A percentile compares a stretch with the other conserved stretches of the same genome.
Conservation (phyloP, 2,888 invertebrate genomes). For the Neuroscelio doddi region DNA sequence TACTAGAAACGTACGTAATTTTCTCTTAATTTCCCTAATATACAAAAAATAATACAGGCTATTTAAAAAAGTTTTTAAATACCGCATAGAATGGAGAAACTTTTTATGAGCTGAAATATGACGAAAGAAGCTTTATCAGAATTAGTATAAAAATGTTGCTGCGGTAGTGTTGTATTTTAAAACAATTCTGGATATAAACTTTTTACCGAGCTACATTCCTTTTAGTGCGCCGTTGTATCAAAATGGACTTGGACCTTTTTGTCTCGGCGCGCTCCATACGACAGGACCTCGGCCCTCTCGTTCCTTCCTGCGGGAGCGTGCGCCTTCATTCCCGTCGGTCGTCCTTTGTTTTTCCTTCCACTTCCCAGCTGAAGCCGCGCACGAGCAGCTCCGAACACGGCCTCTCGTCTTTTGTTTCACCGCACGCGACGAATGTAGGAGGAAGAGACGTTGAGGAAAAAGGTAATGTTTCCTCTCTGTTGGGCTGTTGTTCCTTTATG, state of each 20-base stretch:
- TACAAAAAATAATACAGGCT: too few relatives aligned
- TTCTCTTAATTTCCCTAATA: too few relatives aligned
- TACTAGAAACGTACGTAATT: too few relatives aligned
- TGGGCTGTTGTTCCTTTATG: slow-evolving; percentile 44
- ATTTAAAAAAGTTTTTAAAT: too few relatives aligned
- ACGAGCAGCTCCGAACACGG: slow-evolving; percentile 42
- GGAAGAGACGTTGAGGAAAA: slow-evolving; percentile 30
- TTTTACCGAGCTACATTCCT: slow-evolving; percentile 21
- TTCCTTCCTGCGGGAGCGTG: slow-evolving; percentile 28
- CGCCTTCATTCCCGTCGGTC: slow-evolving; percentile 47
- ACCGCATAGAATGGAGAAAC: slow-evolving; percentile 18
- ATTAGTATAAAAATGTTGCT: slow-evolving; percentile 23
- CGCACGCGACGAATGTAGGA: slow-evolving; percentile 39
- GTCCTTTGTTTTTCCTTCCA: slow-evolving; percentile 57
- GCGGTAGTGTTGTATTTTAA: slow-evolving; percentile 12
- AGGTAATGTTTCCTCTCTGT: slow-evolving; percentile 49
- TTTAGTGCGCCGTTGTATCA: slow-evolving; percentile 18
- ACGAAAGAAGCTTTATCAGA: slow-evolving; percentile 32
- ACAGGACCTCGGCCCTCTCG: slow-evolving; percentile 5
- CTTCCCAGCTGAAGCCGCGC: slow-evolving; percentile 50
- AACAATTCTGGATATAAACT: slow-evolving; percentile 29
- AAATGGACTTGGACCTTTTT: slow-evolving; percentile 37
- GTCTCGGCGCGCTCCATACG: slow-evolving; percentile 4
- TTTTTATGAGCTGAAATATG: slow-evolving; percentile 29
- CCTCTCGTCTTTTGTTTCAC: slow-evolving; percentile 48